phyloP scores from a whole-genome alignment of 2,113 vertebrate species.

The Cephalopterus ornatus region DNA sequence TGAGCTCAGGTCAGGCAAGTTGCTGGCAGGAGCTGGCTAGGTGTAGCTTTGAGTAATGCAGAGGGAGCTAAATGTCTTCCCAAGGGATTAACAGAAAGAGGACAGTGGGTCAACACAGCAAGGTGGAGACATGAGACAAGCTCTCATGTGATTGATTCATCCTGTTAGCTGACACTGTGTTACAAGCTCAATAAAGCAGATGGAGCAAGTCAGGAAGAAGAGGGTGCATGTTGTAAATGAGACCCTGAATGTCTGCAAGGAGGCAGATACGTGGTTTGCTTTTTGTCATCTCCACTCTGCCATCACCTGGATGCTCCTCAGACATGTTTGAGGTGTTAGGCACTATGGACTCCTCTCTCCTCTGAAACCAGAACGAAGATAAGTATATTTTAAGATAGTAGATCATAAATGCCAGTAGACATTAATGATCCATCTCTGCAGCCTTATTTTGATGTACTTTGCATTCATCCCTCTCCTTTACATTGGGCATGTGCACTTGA shows the following conservation, averaged over 20 bases:
- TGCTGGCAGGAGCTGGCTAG: background rate
- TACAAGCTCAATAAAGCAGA: background rate
- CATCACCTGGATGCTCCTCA: background rate
- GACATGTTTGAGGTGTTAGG: background rate
- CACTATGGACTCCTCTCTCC: background rate
- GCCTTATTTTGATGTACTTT: background rate
- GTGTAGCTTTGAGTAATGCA: background rate
- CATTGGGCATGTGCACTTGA: background rate
- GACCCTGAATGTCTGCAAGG: background rate
- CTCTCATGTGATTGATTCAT: background rate
- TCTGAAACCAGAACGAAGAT: background rate
- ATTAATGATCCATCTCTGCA: background rate
- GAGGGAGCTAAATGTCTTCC: background rate
- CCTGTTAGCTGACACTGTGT: background rate
- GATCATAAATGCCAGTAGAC: background rate
- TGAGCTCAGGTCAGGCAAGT: background rate
- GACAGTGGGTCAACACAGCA: background rate
- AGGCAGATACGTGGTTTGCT: background rate
- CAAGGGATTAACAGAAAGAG: background rate
- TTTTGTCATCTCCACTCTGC: background rate
- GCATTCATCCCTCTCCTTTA: background rate
- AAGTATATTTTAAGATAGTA: background rate
- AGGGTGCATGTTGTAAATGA: accelerated
- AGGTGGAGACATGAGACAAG: background rate
- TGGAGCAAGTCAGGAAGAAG: background rate